Evolutionary conservation across 2,888 invertebrate species (phyloP).

Genomic region (Epistrophella euchroma): DNA sequence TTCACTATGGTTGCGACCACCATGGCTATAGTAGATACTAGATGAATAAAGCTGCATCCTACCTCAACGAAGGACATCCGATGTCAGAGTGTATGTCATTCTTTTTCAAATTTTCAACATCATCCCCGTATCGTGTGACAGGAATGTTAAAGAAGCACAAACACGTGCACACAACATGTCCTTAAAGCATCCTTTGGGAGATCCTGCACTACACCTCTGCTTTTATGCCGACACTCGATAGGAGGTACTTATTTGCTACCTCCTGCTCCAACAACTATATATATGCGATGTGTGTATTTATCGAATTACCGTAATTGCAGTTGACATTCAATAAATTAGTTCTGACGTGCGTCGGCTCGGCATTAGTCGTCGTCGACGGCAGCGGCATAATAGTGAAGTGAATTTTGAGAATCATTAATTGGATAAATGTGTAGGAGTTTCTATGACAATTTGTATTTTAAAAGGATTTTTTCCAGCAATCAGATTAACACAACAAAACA

Average conservation of each 20-base stretch:
- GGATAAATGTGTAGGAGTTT: constrained; percentile 26
- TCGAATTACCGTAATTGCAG: constrained; percentile 69
- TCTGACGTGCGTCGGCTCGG: not conserved
- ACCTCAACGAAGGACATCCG: constrained; percentile 43
- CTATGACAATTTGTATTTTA: constrained; percentile 38
- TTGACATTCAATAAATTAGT: constrained; percentile 71
- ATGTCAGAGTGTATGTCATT: constrained; percentile 35
- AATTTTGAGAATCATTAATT: constrained; percentile 65
- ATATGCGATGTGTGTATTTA: constrained; percentile 26
- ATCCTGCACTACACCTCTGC: not conserved
- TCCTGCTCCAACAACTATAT: not conserved
- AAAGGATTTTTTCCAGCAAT: constrained; percentile 24
- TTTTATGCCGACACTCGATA: not conserved
- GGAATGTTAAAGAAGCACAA: constrained; percentile 32
- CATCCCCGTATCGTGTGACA: constrained; percentile 23
- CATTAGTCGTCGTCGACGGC: not conserved
- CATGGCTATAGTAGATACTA: not conserved
- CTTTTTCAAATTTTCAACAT: constrained; percentile 21
- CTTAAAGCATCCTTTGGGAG: constrained; percentile 3
- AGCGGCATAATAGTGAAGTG: not conserved
- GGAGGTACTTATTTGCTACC: constrained; percentile 2
- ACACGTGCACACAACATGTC: constrained; percentile 16
- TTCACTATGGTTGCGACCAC: constrained; percentile 13
- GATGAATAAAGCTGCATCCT: constrained; percentile 19
- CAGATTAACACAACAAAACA: constrained; percentile 13